phyloP scores from a whole-genome alignment of 2,113 vertebrate genomes.

The Atrichornis clamosus region DNA sequence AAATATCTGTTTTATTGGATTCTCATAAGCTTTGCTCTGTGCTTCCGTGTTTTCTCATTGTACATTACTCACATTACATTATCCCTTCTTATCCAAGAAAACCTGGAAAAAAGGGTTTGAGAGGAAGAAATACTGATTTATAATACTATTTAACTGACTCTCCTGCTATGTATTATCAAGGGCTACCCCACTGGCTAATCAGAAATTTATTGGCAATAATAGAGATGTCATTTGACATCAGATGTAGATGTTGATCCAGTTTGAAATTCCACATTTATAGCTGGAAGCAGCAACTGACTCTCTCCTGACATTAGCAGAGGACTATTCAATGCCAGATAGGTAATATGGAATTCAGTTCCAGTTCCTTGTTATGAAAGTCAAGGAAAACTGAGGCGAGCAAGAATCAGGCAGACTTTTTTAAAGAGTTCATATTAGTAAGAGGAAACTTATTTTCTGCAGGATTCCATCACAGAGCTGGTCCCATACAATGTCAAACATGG shows the following conservation, averaged over 20 bases:
- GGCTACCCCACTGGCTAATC: not conserved
- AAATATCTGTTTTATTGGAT: not conserved
- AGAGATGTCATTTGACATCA: not conserved
- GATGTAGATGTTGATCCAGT: not conserved
- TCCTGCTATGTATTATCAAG: not conserved
- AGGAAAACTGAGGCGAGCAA: not conserved
- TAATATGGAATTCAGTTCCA: not conserved
- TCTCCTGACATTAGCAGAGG: not conserved
- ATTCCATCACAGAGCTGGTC: not conserved
- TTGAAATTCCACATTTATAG: not conserved
- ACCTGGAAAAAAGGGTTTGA: not conserved
- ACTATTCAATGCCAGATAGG: not conserved
- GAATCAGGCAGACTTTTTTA: not conserved
- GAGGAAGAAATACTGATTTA: not conserved
- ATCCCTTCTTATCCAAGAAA: not conserved
- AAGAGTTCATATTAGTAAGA: not conserved
- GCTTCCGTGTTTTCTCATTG: rapidly evolving
- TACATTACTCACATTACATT: not conserved
- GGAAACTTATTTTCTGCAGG: not conserved
- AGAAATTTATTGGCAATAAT: not conserved
- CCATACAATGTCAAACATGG: not conserved
- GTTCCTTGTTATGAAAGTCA: not conserved
- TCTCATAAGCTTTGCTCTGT: not conserved
- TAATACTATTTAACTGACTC: not conserved
- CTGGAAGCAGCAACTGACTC: not conserved